These are phyloP conservation scores for Orbicella faveolata DNA, from an alignment of 64 coral and sea anemone genomes.

Conservation along the genomic window DNA sequence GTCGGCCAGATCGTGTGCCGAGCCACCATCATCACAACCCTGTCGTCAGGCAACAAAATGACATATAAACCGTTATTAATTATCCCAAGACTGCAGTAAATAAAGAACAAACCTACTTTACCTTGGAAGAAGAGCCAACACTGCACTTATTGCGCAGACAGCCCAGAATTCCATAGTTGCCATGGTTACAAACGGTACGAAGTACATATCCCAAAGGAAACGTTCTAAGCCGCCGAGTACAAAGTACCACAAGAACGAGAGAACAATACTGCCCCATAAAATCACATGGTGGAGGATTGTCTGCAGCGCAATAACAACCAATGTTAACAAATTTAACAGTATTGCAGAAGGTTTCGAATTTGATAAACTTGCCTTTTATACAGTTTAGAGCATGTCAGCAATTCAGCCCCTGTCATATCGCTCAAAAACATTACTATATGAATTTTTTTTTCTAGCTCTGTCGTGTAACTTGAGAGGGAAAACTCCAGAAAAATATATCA, in stretches of 20 bases:
- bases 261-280: slow-evolving; percentile 74
- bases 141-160: slow-evolving; percentile 68
- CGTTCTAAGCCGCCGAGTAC: slow-evolving; percentile 27
- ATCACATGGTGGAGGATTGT: slow-evolving; percentile 75
- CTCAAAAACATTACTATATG: too few relatives aligned
- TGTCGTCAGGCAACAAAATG: not conserved
- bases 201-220: slow-evolving; percentile 71
- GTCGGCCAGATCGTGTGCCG: slow-evolving; percentile 40
- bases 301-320: slow-evolving; percentile 16
- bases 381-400: too few relatives aligned
- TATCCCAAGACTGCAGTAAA: not conserved
- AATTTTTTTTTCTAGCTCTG: too few relatives aligned
- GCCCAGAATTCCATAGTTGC: slow-evolving; percentile 85
- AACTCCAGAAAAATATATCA: too few relatives aligned
- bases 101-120: not conserved
- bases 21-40: slow-evolving; percentile 13
- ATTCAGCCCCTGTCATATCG: too few relatives aligned
- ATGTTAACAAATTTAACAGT: too few relatives aligned
- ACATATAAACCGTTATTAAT: not conserved
- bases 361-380: too few relatives aligned
- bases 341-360: too few relatives aligned
- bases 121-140: slow-evolving; percentile 82
- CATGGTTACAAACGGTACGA: slow-evolving; percentile 71
- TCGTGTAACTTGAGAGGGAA: too few relatives aligned
- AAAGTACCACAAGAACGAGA: slow-evolving; percentile 72